Base-by-base conservation (phyloP, 2,113 vertebrate genomes). In the Melanerpes formicivorus region DNA sequence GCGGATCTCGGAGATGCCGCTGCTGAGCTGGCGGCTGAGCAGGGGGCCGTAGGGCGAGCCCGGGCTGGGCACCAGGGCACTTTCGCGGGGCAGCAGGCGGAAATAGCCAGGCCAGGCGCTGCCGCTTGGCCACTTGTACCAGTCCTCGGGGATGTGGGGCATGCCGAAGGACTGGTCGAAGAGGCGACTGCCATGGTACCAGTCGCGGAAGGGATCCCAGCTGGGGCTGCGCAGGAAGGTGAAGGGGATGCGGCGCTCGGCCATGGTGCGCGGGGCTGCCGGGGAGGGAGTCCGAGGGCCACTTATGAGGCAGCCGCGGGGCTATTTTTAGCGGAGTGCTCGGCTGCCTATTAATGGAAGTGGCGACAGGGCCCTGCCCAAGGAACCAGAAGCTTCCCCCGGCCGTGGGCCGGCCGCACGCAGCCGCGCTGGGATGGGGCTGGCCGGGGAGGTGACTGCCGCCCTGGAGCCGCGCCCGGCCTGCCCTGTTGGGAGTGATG, bases 151-250 rank as follows among this genome's bases (percentile, higher is more conserved):
- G 90, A 99, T 86, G 30, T 98, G 95, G 0, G 99, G 99, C 98
- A 99, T 98, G 70, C 98, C 99, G 4, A 99, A 99, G 70, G 98
- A 73, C 97, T 99, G 99, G 95, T 99, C 99, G 40, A 99, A 99
- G 93, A 99, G 97, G 83, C 99, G 98, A 97, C 97, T 98, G 80
- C 96, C 96, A 80, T 98, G 98, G 96, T 98, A 98, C 99, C 99
- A 99, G 97, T 99, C 98, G 6, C 98, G 98, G 97, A 99, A 99
- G 2, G 99, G 99, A 18, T 99, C 99, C 99, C 99, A 99, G 98
- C 98, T 99, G 12, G 98, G 98, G 81, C 96, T 97, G 89, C 98
- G 98, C 78, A 98, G 97, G 93, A 99, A 97, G 84, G 97, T 98
- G 98, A 99, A 99, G 42, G 99, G 99, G 56, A 99, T 98, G 52